Percentiles rank a stretch among this genome's conserved stretches.
phyloP scores from a whole-genome alignment of 92 coral and sea anemone genomes.

The Meandrina meandrites region DNA sequence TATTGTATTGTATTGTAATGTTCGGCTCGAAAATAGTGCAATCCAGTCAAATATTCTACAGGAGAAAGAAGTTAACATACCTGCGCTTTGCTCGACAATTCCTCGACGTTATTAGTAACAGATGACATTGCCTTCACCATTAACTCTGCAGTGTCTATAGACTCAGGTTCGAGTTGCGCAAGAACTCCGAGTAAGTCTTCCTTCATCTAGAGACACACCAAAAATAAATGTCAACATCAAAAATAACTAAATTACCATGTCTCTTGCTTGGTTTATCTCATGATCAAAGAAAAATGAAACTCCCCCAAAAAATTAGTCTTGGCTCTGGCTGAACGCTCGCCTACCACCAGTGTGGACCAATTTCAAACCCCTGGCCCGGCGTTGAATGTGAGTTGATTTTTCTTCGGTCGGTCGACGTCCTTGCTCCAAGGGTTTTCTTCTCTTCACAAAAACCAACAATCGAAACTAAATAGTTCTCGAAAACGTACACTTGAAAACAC shows the following conservation, averaged over 20 bases:
- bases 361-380: no score
- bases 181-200: conserved; percentile 23
- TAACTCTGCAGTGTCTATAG: conserved; percentile 40
- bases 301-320: neutral
- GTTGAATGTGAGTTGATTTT: no score
- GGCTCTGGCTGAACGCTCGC: no score
- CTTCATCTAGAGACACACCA: neutral
- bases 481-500: no score
- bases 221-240: neutral
- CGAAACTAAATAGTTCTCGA: no score
- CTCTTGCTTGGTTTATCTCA: neutral
- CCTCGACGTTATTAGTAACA: conserved; percentile 39
- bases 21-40: neutral
- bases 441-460: no score
- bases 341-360: no score
- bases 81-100: conserved; percentile 52
- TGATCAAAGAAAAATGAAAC: neutral
- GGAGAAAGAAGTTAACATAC: conserved; percentile 13
- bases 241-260: neutral
- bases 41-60: neutral
- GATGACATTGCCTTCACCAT: conserved; percentile 48
- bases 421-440: no score
- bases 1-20: no score
- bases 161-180: conserved; percentile 28
- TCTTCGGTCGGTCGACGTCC: no score